phyloP scores from a whole-genome alignment of 2,113 vertebrate species.

The Mola mola region DNA sequence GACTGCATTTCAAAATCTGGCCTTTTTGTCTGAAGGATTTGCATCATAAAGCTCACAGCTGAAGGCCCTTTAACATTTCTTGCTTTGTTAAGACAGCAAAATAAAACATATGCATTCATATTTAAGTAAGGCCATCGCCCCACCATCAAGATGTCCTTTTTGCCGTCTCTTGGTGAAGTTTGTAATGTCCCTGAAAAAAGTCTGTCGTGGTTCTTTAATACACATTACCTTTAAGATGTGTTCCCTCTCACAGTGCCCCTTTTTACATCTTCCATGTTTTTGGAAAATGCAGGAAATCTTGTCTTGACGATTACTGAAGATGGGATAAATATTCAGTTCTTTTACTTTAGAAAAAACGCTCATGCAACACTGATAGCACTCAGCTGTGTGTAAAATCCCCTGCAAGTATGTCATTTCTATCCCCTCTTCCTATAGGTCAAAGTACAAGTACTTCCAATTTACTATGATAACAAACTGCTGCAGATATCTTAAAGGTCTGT shows the following conservation, averaged over 20 bases:
- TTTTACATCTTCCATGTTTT: no score
- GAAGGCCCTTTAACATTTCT: conserved; percentile 47
- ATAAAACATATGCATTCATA: conserved; percentile 59
- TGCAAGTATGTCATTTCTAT: no score
- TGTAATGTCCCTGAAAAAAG: conserved; percentile 14
- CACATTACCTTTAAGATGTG: conserved; percentile 2
- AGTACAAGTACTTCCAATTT: no score
- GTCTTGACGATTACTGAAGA: no score
- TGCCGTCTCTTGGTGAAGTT: conserved; percentile 32
- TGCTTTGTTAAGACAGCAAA: conserved; percentile 42
- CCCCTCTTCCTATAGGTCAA: no score
- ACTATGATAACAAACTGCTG: no score
- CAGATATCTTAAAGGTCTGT: no score
- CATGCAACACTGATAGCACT: no score
- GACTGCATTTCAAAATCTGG: conserved; percentile 57
- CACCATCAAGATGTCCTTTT: not conserved
- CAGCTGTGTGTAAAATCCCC: no score
- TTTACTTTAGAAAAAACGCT: no score
- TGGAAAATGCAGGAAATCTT: conserved; percentile 1
- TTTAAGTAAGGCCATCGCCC: conserved; percentile 46
- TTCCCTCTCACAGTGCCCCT: no score
- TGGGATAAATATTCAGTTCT: no score
- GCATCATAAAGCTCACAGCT: conserved; percentile 74
- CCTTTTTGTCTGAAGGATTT: conserved; percentile 71
- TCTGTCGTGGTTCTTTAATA: conserved; percentile 1